Evolutionary conservation across 1,140 invertebrate species (phyloP), one percentile per base, ranked within the genome.

Genomic region (Drosophila arizonae): DNA sequence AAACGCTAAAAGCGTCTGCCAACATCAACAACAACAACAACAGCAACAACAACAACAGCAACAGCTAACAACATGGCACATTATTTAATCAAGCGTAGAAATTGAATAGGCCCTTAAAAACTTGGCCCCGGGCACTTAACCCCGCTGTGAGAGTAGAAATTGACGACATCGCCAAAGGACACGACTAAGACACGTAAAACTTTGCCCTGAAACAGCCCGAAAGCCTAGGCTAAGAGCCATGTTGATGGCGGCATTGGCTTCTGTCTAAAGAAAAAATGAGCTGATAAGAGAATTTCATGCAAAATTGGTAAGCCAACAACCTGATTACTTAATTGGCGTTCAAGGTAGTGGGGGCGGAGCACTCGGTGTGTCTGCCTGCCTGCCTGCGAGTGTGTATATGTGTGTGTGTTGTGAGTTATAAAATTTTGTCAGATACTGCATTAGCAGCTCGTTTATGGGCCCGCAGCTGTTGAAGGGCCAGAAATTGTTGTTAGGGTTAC

Each of bases 21-120:
- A 66, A 48, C 73, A 58, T 45, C 57, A 64, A 30, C 67, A 65
- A 45, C 26, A 64, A 60, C 54, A 45, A 46, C 48, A 64, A 60
- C 54, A 45, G 36, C 48, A 72, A 30, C n/a, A 51, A 60, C 54
- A 45, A 46, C 48, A 64, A 60, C 54, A 45, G 36, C 48, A 72
- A 30, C n/a, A 51, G 72, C 72, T 51, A 81, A 79, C 76, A 86
- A 81, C 78, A 67, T 88, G 79, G 70, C 84, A 88, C 84, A 88
- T 88, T 88, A 88, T 88, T 88, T 88, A 88, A 88, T 88, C 84
- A 88, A 88, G 84, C 84, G 84, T 72, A 80, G 84, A 88, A 88
- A 88, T 88, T 88, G 84, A 88, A 88, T 88, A 88, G 84, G 84
- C 85, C 80, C 84, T 88, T 88, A 84, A 88, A 88, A 88, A 81